These are phyloP conservation scores for Germaria angustata DNA, from an alignment of 2,888 invertebrate species.

Conservation along the genomic window DNA sequence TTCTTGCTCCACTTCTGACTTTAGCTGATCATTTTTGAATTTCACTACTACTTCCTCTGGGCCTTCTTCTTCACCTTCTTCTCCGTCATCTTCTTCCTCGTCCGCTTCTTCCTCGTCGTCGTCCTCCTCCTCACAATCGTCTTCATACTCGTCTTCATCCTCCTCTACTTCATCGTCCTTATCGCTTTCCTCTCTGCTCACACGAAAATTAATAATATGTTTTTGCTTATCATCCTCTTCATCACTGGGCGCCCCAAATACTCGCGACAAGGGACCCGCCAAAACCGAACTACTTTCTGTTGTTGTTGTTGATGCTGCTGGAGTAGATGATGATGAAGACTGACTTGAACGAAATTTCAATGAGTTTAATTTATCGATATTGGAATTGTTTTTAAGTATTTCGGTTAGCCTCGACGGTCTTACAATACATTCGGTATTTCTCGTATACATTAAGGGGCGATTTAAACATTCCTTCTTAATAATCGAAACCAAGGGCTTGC, in stretches of 20 bases:
- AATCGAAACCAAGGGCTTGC: constrained; percentile 83
- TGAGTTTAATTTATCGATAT: constrained; percentile 79
- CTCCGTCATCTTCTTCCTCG: constrained; percentile 42
- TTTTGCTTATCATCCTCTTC: constrained; percentile 70
- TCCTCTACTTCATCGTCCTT: constrained; percentile 44
- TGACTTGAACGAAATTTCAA: constrained; percentile 77
- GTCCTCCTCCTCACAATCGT: constrained; percentile 67
- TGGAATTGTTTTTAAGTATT: constrained; percentile 83
- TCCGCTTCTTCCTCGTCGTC: constrained; percentile 51
- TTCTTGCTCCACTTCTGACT: background rate
- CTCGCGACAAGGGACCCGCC: constrained; percentile 72
- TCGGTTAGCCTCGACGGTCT: constrained; percentile 84
- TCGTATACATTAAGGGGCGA: constrained; percentile 82
- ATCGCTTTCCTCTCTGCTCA: constrained; percentile 48
- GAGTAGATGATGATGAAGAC: constrained; percentile 40
- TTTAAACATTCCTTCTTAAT: constrained; percentile 84
- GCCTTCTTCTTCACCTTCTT: constrained; percentile 16
- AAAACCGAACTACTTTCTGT: constrained; percentile 43
- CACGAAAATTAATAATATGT: constrained; percentile 73
- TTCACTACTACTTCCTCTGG: constrained; percentile 27
- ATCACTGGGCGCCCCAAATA: constrained; percentile 74
- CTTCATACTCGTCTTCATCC: constrained; percentile 56
- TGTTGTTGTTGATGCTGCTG: constrained; percentile 36
- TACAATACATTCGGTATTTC: constrained; percentile 83
- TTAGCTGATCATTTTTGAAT: background rate